Evolutionary conservation across 2,888 invertebrate species (phyloP), one percentile per base, ranked within the genome.

Genomic region (Metalampra italica): DNA sequence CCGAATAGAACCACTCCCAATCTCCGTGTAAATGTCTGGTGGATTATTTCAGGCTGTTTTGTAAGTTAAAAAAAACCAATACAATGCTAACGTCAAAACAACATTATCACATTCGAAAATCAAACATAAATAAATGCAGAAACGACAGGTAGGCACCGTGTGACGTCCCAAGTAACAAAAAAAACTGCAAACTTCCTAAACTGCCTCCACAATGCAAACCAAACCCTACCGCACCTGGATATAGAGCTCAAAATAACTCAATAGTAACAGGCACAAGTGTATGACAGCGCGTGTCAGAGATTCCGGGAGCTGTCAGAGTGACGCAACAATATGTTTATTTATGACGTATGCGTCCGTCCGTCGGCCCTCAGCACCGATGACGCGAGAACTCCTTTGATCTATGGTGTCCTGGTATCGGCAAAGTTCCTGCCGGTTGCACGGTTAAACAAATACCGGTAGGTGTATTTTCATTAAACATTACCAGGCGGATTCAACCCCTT

Each of bases 261-360:
- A 1, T 15, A 9, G 22, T 11, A 42, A 42, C 3, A 11, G 9
- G 3, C 3, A 14, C 7, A 13, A 12, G 7, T 12, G 37, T 37
- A 37, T 37, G 3, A 37, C 2, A 12, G 37, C 78, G 78, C 78
- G 75, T 76, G 82, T 81, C 82, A 78, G 71, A 69, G 71, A 68
- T 64, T 63, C 67, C 76, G 69, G 79, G 76, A 81, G 83, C 84
- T 80, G 83, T 82, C 85, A 78, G 56, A 72, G 63, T 78, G 75
- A 78, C 78, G 81, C 79, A 76, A 82, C 41, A 34, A 47, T 78
- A 76, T 80, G 78, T 82, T 77, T 85, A 83, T 86, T 80, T 76
- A 77, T 75, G 74, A 76, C 71, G 64, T 68, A 64, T 67, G 64
- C 52, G 13, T 7, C 7, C 30, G 7, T 8, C 8, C 30, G 64